Conservation (phyloP, 2,797 vertebrate genomes). For the Loris lydekkerianus region DNA sequence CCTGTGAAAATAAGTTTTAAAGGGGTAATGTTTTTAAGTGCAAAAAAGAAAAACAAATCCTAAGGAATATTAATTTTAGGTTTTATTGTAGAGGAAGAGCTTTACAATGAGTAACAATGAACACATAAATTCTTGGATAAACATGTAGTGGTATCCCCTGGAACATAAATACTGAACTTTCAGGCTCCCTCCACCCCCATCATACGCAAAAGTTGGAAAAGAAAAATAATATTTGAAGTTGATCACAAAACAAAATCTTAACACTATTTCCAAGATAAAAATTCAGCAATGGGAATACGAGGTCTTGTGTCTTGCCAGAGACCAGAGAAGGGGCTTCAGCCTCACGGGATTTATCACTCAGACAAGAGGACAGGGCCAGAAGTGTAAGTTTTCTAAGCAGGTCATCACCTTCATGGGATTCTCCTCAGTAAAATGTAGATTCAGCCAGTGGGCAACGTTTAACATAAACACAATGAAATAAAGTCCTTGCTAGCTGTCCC, state of each 20-base stretch:
- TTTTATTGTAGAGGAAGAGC: constrained; percentile 27
- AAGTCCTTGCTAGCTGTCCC: not conserved
- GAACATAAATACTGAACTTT: not conserved
- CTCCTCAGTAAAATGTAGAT: not conserved
- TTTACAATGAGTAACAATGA: constrained; percentile 35
- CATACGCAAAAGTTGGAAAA: not conserved
- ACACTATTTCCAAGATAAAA: not conserved
- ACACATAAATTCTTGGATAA: not conserved
- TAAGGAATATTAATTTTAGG: constrained; percentile 34
- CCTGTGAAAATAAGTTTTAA: constrained; percentile 21
- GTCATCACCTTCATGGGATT: not conserved
- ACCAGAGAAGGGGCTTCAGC: not conserved
- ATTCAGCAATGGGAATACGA: not conserved
- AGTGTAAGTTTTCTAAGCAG: not conserved
- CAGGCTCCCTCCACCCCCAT: not conserved
- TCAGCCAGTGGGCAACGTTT: not conserved
- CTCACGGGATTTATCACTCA: not conserved
- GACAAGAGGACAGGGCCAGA: not conserved
- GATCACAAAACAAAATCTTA: not conserved
- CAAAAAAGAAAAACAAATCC: constrained; percentile 25
- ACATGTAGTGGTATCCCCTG: not conserved
- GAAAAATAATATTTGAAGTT: not conserved
- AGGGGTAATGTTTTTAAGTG: constrained; percentile 33
- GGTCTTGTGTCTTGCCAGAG: not conserved
- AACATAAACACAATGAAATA: constrained; percentile 51